Conservation (phyloP, 2,888 invertebrate species). For the Bembecia ichneumoniformis region DNA sequence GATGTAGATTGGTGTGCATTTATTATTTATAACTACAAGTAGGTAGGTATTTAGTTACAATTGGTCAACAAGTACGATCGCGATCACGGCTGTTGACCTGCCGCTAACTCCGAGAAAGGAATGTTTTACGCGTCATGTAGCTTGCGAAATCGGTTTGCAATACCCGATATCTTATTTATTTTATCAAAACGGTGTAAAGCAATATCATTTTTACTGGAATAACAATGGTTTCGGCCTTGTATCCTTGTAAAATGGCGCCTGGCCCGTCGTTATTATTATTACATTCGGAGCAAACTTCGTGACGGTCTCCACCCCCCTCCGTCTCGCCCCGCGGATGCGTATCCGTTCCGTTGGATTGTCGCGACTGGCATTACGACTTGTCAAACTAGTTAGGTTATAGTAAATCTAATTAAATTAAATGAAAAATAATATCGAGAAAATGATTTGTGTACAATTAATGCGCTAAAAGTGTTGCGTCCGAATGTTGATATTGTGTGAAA, state of each 20-base stretch:
- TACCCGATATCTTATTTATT: slow-evolving; percentile 1
- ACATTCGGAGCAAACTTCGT: slow-evolving; percentile 70
- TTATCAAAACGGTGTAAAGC: background rate
- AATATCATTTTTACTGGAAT: background rate
- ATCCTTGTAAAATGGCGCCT: slow-evolving; percentile 72
- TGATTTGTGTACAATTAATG: slow-evolving; percentile 38
- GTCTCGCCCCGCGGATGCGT: slow-evolving; percentile 64
- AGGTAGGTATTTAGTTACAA: slow-evolving; percentile 12
- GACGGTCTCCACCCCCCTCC: slow-evolving; percentile 61
- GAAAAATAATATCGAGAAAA: slow-evolving; percentile 30
- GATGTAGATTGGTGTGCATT: too few relatives aligned
- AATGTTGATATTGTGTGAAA: slow-evolving; percentile 28
- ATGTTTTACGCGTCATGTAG: slow-evolving; percentile 30
- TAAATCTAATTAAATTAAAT: slow-evolving; percentile 32
- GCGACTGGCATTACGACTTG: slow-evolving; percentile 62
- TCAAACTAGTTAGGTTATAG: slow-evolving; percentile 70
- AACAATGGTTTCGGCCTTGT: slow-evolving; percentile 55
- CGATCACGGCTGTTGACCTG: slow-evolving; percentile 64
- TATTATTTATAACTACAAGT: too few relatives aligned
- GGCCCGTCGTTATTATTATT: slow-evolving; percentile 61
- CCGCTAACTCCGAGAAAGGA: slow-evolving; percentile 35
- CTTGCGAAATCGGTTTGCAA: slow-evolving; percentile 23
- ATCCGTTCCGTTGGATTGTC: slow-evolving; percentile 55
- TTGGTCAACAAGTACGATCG: slow-evolving; percentile 46
- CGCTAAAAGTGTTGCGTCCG: slow-evolving; percentile 22